A percentile compares a stretch with the other conserved stretches of the same genome.
Evolutionary conservation across 2,888 invertebrate genomes (phyloP).

Genomic region (Actias luna): DNA sequence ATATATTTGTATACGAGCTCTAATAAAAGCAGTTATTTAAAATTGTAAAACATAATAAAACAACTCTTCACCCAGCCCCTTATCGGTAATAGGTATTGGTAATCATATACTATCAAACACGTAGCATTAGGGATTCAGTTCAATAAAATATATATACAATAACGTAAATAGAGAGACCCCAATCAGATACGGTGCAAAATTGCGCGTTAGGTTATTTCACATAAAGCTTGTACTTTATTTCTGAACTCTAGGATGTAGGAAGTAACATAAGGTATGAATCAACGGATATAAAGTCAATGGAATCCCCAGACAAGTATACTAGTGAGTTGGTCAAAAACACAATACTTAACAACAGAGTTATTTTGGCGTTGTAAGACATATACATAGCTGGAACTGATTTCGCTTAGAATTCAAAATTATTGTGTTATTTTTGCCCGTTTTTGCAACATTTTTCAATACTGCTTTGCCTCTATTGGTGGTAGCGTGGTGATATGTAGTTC

Average conservation of each 20-base stretch:
- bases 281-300: not conserved
- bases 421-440: too few species aligned
- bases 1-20: too few species aligned
- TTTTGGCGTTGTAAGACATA: not conserved
- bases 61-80: too few species aligned
- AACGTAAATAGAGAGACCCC: too few species aligned
- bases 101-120: not conserved
- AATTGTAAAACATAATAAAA: too few species aligned
- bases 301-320: not conserved
- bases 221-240: conserved; percentile 20
- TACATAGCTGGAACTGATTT: too few species aligned
- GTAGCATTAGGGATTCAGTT: not conserved
- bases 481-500: too few species aligned
- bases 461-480: too few species aligned
- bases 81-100: too few species aligned
- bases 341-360: not conserved
- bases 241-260: conserved; percentile 12
- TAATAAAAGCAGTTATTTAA: too few species aligned
- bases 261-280: conserved; percentile 17
- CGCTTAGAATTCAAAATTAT: too few species aligned
- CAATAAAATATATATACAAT: not conserved
- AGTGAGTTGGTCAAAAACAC: not conserved
- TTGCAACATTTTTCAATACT: too few species aligned
- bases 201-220: not conserved
- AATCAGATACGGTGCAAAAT: not conserved